phyloP scores from a whole-genome alignment of 2,888 invertebrate genomes.

The Synergus gifuensis region DNA sequence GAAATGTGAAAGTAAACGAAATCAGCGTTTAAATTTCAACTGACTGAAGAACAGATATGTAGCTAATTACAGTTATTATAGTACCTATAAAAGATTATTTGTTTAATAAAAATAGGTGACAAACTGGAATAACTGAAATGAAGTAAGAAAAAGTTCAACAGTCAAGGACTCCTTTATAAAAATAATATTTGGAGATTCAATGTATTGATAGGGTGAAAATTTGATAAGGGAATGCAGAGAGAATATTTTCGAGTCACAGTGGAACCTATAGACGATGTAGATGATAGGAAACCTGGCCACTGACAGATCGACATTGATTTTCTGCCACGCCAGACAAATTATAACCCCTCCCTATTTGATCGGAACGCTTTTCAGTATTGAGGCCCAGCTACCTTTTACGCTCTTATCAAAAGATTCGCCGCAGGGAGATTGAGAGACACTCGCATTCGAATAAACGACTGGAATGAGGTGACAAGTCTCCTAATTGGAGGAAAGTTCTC shows the following conservation, averaged over 20 bases:
- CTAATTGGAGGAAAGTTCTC: conserved; percentile 51
- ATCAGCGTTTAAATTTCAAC: no score
- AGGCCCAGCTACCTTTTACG: conserved; percentile 13
- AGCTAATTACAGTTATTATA: no score
- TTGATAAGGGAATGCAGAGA: conserved; percentile 22
- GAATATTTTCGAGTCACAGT: conserved; percentile 25
- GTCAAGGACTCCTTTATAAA: no score
- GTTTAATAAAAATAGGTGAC: no score
- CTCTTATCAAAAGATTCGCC: conserved; percentile 34
- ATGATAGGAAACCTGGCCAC: conserved; percentile 54
- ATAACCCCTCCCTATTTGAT: conserved; percentile 50
- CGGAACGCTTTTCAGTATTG: conserved; percentile 35
- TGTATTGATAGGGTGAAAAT: conserved; percentile 22
- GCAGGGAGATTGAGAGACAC: conserved; percentile 16
- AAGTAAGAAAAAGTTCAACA: no score
- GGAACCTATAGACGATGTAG: conserved; percentile 36
- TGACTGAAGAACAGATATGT: no score
- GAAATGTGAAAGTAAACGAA: no score
- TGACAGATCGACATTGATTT: conserved; percentile 61
- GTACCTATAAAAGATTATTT: no score
- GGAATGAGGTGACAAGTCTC: conserved; percentile 41
- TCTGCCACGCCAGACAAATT: conserved; percentile 57
- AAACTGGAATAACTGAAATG: no score
- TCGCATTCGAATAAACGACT: conserved; percentile 27
- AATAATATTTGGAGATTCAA: not conserved